Percentiles rank a stretch among this genome's conserved stretches.
These are phyloP conservation scores for Alcis repandata DNA, from an alignment of 2,888 invertebrate species.

Conservation along the genomic window DNA sequence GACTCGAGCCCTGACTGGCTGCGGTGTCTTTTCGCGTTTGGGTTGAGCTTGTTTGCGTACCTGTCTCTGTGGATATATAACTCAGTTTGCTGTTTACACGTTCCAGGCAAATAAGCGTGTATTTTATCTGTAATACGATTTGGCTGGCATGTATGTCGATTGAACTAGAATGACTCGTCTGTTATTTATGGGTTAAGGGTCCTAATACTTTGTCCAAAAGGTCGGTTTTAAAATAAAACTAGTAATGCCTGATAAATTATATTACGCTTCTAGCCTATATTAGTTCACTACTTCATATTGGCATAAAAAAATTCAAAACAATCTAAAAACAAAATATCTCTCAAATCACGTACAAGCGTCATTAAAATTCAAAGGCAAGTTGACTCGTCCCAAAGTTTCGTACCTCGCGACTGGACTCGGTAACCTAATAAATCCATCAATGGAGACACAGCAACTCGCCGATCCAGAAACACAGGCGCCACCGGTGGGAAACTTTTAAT, in stretches of 20 bases:
- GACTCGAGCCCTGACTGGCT: slow-evolving; percentile 6
- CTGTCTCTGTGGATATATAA: slow-evolving; percentile 11
- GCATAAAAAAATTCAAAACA: too few relatives aligned
- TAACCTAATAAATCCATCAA: slow-evolving; percentile 46
- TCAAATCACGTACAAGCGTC: background rate
- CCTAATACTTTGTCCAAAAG: too few relatives aligned
- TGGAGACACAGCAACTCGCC: slow-evolving; percentile 42
- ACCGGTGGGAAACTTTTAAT: slow-evolving; percentile 78
- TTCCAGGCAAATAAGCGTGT: background rate
- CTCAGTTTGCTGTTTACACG: slow-evolving; percentile 21
- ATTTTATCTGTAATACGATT: slow-evolving; percentile 5
- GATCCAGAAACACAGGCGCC: slow-evolving; percentile 49
- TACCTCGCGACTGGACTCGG: slow-evolving; percentile 12
- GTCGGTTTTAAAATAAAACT: too few relatives aligned
- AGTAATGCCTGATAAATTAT: too few relatives aligned
- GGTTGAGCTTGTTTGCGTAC: slow-evolving; percentile 4
- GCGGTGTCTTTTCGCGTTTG: slow-evolving; percentile 25
- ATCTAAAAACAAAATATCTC: background rate
- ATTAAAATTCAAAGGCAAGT: slow-evolving; percentile 11
- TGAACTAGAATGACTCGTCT: background rate
- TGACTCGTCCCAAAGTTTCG: slow-evolving; percentile 5
- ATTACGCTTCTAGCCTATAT: too few relatives aligned
- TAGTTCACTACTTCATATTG: too few relatives aligned
- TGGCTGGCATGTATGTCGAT: background rate
- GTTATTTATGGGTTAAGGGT: too few relatives aligned